Evolutionary conservation across 2,888 invertebrate genomes (phyloP).

Genomic region (Trilocha varians): DNA sequence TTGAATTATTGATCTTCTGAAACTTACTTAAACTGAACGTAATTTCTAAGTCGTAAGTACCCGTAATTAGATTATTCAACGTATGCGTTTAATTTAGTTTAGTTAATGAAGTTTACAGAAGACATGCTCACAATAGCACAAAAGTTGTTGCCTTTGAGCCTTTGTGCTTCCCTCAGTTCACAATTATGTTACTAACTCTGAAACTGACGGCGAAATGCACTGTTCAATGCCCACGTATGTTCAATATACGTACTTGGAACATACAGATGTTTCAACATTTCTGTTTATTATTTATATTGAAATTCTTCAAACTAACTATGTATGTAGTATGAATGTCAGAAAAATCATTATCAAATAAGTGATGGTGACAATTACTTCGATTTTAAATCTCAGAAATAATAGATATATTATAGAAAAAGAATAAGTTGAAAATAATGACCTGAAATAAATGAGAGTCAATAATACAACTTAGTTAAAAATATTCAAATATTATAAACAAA

Average conservation of each 20-base stretch:
- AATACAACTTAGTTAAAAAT: too few species aligned
- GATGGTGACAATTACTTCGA: too few species aligned
- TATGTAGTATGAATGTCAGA: too few species aligned
- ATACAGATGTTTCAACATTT: too few species aligned
- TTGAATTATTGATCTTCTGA: background rate
- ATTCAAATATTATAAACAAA: too few species aligned
- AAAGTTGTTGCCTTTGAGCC: background rate
- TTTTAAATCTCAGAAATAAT: too few species aligned
- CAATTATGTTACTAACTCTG: background rate
- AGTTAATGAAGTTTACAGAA: background rate
- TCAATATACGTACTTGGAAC: background rate
- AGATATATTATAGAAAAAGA: too few species aligned
- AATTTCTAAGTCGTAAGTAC: background rate
- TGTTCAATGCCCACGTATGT: background rate
- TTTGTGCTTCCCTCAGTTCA: background rate
- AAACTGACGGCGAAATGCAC: background rate
- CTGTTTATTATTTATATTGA: too few species aligned
- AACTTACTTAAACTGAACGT: background rate
- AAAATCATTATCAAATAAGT: too few species aligned
- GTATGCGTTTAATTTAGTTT: background rate
- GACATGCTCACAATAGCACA: background rate
- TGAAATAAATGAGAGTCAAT: too few species aligned
- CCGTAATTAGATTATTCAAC: background rate
- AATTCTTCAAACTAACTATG: too few species aligned
- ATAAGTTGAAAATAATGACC: too few species aligned